Conservation (phyloP, 2,888 invertebrate species). For the Ormyrus labotus region DNA sequence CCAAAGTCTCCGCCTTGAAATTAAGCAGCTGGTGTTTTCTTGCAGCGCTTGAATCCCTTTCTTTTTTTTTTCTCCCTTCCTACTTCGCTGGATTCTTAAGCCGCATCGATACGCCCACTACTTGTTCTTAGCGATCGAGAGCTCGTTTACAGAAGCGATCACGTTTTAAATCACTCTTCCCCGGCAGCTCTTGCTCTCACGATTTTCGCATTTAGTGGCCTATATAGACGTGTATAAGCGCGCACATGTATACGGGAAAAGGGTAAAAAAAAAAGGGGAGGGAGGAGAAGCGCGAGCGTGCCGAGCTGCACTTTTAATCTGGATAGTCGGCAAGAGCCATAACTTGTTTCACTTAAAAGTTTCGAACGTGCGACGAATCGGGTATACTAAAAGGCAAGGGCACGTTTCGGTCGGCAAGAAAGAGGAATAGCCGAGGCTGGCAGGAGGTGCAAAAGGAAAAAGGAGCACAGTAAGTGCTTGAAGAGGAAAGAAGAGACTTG, state of each 20-base stretch:
- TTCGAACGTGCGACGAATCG: slow-evolving; percentile 63
- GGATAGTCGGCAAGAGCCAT: slow-evolving; percentile 57
- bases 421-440: slow-evolving; percentile 15
- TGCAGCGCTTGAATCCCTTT: neutral
- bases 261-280: slow-evolving; percentile 21
- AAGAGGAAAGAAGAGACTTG: slow-evolving; percentile 16
- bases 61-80: neutral
- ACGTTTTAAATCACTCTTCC: slow-evolving; percentile 43
- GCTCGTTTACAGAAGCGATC: slow-evolving; percentile 43
- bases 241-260: slow-evolving; percentile 15
- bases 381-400: slow-evolving; percentile 35
- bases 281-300: slow-evolving; percentile 14
- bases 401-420: slow-evolving; percentile 12
- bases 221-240: neutral
- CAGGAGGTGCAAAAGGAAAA: slow-evolving; percentile 17
- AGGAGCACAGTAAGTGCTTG: slow-evolving; percentile 30
- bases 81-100: neutral
- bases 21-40: neutral
- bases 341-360: slow-evolving; percentile 66
- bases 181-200: neutral
- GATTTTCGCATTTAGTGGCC: slow-evolving; percentile 38
- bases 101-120: neutral
- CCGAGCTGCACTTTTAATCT: slow-evolving; percentile 59
- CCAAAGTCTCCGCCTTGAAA: neutral
- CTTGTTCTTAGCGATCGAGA: slow-evolving; percentile 25